Evolutionary conservation across 2,797 vertebrate genomes (phyloP).

Genomic region (Lepidocolaptes lacrymiger): DNA sequence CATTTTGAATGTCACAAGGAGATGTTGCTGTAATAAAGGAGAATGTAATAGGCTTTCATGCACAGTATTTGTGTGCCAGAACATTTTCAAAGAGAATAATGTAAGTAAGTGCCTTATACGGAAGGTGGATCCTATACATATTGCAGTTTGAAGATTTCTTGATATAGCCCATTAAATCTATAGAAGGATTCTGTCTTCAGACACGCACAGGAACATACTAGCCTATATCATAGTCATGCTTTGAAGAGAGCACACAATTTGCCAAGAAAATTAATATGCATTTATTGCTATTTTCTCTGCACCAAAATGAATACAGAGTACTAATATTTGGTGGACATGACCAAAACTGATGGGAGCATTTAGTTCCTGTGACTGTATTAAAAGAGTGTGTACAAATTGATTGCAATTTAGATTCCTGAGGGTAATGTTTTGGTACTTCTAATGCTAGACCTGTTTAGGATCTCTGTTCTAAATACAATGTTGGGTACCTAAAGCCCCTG

Average conservation of each 20-base stretch:
- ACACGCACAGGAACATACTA: background rate
- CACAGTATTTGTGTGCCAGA: conserved; percentile 30
- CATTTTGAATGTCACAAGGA: conserved; percentile 50
- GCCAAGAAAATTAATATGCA: background rate
- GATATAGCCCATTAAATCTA: background rate
- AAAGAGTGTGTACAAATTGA: background rate
- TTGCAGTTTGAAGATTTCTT: conserved; percentile 59
- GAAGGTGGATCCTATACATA: conserved; percentile 22
- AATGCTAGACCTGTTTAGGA: background rate
- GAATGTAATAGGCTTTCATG: conserved; percentile 15
- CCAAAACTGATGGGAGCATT: background rate
- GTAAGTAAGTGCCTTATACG: background rate
- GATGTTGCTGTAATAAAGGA: conserved; percentile 47
- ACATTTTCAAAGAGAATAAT: conserved; percentile 66
- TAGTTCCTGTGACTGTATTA: background rate
- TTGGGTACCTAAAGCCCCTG: background rate
- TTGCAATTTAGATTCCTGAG: background rate
- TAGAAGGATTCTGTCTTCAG: background rate
- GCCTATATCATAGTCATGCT: background rate
- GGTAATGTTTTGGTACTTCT: background rate
- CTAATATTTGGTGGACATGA: background rate
- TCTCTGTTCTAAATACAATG: background rate
- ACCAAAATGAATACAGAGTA: background rate
- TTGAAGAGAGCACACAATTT: background rate
- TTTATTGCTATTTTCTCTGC: background rate